Conservation (phyloP, 2,888 invertebrate genomes). For the Pristionchus exspectatus region DNA sequence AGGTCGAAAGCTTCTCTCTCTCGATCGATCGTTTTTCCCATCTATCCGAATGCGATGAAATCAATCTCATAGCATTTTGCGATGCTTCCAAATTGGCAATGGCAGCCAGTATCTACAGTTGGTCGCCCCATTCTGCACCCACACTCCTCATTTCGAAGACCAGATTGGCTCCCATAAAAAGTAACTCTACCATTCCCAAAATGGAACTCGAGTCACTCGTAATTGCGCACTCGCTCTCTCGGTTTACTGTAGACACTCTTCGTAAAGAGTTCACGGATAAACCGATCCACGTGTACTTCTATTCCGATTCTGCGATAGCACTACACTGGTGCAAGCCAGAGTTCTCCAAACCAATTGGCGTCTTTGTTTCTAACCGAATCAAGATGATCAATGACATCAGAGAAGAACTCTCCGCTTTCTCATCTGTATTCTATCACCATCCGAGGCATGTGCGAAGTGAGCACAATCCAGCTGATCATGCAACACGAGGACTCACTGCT, state of each 20-base stretch:
- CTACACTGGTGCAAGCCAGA: constrained; percentile 14
- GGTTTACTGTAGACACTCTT: neutral
- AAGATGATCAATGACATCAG: neutral
- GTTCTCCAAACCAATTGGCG: neutral
- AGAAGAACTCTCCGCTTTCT: neutral
- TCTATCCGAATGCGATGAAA: neutral
- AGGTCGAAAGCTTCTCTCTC: neutral
- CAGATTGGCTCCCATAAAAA: neutral
- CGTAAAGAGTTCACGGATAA: neutral
- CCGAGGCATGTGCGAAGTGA: constrained; percentile 16
- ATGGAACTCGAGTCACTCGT: constrained; percentile 14
- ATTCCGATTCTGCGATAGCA: neutral
- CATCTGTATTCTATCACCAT: neutral
- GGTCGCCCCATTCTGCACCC: neutral
- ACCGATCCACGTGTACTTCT: neutral
- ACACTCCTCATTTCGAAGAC: neutral
- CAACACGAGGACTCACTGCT: neutral
- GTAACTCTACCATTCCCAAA: neutral
- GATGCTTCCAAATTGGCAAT: neutral
- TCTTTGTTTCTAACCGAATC: neutral
- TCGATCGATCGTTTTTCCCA: neutral
- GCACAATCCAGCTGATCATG: constrained; percentile 29
- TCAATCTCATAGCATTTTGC: neutral
- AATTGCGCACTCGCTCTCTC: neutral
- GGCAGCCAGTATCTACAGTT: neutral